Evolutionary conservation across 1,140 invertebrate species (phyloP).

Genomic region (Micrasema minimum): DNA sequence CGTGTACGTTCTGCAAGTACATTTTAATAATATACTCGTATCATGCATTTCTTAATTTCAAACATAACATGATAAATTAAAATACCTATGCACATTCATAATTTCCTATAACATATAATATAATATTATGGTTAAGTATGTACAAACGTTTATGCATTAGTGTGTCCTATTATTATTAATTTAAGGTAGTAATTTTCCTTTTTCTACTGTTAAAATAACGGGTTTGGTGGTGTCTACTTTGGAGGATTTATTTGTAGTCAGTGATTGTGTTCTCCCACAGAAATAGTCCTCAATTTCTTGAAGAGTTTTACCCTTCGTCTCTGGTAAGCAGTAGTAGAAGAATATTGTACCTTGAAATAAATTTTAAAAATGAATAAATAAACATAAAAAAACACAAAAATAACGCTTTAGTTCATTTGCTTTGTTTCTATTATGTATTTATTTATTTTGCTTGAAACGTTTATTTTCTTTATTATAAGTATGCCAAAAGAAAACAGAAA

Average conservation of each 20-base stretch:
- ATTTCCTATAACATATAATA: background rate
- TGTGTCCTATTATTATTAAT: background rate
- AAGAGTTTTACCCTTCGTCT: constrained; percentile 81
- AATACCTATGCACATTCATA: background rate
- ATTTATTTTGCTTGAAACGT: too few species aligned
- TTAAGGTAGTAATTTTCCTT: constrained; percentile 48
- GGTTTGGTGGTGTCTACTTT: constrained; percentile 27
- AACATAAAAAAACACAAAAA: too few species aligned
- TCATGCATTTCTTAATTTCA: too few species aligned
- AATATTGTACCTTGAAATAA: constrained; percentile 65
- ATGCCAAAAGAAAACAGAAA: constrained; percentile 45
- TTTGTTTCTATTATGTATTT: too few species aligned
- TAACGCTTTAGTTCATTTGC: too few species aligned
- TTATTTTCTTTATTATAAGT: too few species aligned
- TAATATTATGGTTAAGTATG: too few species aligned
- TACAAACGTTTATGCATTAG: too few species aligned
- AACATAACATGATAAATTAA: too few species aligned
- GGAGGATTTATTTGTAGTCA: constrained; percentile 55
- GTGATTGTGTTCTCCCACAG: constrained; percentile 64
- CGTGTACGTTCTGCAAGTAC: too few species aligned
- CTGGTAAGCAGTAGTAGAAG: constrained; percentile 77
- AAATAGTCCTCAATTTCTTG: constrained; percentile 83
- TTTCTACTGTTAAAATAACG: constrained; percentile 43
- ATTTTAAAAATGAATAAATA: too few species aligned
- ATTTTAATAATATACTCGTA: too few species aligned